These are phyloP conservation scores for Nycteola revayana DNA, from an alignment of 2,888 invertebrate genomes.

Conservation along the genomic window DNA sequence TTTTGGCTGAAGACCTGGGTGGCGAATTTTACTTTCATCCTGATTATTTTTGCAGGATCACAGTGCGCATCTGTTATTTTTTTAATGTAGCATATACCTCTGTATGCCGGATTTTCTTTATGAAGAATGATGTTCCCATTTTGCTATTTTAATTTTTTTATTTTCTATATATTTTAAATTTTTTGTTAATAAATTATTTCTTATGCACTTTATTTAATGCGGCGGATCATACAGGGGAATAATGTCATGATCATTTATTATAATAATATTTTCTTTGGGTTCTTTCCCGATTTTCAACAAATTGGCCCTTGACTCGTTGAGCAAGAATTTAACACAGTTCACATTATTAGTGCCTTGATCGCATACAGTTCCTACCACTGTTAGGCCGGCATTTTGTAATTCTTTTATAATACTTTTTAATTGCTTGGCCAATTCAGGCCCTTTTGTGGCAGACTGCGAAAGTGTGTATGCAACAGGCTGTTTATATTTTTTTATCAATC, in stretches of 20 bases:
- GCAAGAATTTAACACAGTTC: constrained; percentile 22
- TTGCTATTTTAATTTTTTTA: constrained; percentile 11
- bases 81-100: constrained; percentile 21
- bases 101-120: constrained; percentile 21
- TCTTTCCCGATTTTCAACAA: constrained; percentile 12
- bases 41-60: constrained; percentile 18
- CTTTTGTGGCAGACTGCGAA: constrained; percentile 23
- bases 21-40: constrained; percentile 31
- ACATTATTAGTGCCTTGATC: constrained; percentile 33
- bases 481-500: constrained; percentile 28
- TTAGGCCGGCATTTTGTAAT: constrained; percentile 23
- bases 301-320: constrained; percentile 19
- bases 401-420: constrained; percentile 16
- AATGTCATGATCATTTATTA: constrained; percentile 22
- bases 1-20: constrained; percentile 31
- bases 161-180: constrained; percentile 15
- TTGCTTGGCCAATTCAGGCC: constrained; percentile 13
- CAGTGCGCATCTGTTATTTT: constrained; percentile 28
- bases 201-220: constrained; percentile 28
- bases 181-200: constrained; percentile 32
- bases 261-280: constrained; percentile 15
- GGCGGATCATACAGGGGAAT: constrained; percentile 29
- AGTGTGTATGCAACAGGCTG: constrained; percentile 25
- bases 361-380: constrained; percentile 29
- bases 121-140: constrained; percentile 27